Evolutionary conservation across 2,888 invertebrate genomes (phyloP), one percentile per base, ranked within the genome.

Genomic region (Conus canariensis): DNA sequence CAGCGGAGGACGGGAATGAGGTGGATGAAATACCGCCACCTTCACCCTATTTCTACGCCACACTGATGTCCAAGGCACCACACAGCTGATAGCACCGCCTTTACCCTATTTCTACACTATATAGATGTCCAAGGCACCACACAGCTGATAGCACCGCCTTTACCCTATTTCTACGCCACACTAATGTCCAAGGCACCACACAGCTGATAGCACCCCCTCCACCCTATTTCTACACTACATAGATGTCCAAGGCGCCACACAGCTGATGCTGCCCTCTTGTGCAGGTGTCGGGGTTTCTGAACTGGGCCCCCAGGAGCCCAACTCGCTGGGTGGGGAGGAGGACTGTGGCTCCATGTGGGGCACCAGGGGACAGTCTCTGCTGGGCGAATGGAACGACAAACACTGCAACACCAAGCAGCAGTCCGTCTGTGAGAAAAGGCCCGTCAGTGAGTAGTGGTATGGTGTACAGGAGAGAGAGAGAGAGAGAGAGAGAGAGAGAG

Each of bases 271-370:
- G 16, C 64, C 64, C 16, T 64, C 12, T 64, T 10, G 12, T 64
- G 16, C 87, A 74, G 74, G 19, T 87, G 16, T 14, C 22, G 12
- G 56, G 74, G 0, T 93, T 90, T 70, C 88, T 91, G 7, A 91
- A 93, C 91, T 94, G 94, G 94, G 59, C 56, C 16, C 16, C 3
- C 86, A 89, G 8, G 91, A 92, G 67, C 93, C 93, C 0, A 92
- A 94, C 86, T 92, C 92, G 77, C 59, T 85, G 30, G 91, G 91
- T 16, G 88, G 88, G 8, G 88, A 92, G 10, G 93, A 94, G 87
- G 93, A 94, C 92, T 94, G 94, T 88, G 94, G 92, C 12, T 88
- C 90, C 1, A 88, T 93, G 88, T 56, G 83, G 22, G 87, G 90
- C 16, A 85, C 82, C n/a, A 14, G 89, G 0, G 88, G 90, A 16